Percentiles rank a stretch among this genome's conserved stretches.
Evolutionary conservation across 2,888 invertebrate species (phyloP).

Genomic region (Acanthosoma haemorrhoidale): DNA sequence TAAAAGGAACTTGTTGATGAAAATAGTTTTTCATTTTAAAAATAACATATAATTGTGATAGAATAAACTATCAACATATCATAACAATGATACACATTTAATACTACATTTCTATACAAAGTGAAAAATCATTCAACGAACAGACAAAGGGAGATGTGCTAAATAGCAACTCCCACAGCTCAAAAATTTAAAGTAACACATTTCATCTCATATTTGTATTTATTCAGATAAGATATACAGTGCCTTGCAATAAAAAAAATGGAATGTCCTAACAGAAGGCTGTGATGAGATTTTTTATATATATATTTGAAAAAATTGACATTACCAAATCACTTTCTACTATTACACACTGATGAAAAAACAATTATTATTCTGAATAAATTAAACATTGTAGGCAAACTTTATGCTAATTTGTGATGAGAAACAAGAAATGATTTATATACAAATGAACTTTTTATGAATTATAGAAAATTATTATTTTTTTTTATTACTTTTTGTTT

Average conservation of each 20-base stretch:
- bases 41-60: constrained; percentile 20
- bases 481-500: not conserved
- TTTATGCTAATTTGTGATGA: not conserved
- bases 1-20: constrained; percentile 19
- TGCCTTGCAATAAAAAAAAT: not conserved
- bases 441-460: constrained; percentile 9
- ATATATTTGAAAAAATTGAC: not conserved
- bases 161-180: not conserved
- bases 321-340: not conserved
- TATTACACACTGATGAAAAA: not conserved
- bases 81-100: constrained; percentile 23
- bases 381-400: not conserved
- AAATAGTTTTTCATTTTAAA: not conserved
- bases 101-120: constrained; percentile 18
- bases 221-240: not conserved
- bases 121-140: constrained; percentile 5
- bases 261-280: constrained; percentile 13
- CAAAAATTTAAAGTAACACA: not conserved
- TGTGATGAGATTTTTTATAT: not conserved
- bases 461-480: not conserved
- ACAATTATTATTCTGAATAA: not conserved
- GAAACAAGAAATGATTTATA: not conserved
- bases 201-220: too few species aligned
- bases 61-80: constrained; percentile 22
- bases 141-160: not conserved